Evolutionary conservation across 2,888 invertebrate species (phyloP).

Genomic region (Euproctis similis): DNA sequence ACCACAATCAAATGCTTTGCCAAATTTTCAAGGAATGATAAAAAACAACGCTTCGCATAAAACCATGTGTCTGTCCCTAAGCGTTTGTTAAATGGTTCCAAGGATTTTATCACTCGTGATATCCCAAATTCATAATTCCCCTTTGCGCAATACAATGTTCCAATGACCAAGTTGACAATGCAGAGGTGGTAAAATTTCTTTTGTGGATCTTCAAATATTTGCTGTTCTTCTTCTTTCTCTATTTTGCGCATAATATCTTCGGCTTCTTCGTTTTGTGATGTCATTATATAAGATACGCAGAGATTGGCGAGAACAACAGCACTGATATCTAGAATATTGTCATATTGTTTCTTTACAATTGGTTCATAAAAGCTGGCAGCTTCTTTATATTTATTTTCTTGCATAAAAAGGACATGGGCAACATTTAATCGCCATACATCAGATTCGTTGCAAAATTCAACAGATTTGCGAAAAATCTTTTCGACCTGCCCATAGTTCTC

Average conservation of each 20-base stretch:
- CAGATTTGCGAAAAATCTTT: constrained; percentile 96
- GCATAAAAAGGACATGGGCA: constrained; percentile 99
- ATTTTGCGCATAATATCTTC: constrained; percentile 99
- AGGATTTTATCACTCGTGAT: constrained; percentile 95
- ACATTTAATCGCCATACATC: constrained; percentile 98
- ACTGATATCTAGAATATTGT: constrained; percentile 94
- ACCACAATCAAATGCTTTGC: constrained; percentile 93
- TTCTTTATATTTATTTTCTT: constrained; percentile 98
- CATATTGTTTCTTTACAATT: constrained; percentile 95
- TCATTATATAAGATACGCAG: constrained; percentile 99
- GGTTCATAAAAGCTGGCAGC: constrained; percentile 98
- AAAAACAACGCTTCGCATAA: constrained; percentile 96
- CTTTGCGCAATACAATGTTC: constrained; percentile 98
- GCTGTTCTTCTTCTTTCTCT: constrained; percentile 96
- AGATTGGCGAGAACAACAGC: constrained; percentile 99
- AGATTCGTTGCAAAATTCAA: constrained; percentile 98
- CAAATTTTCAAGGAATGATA: constrained; percentile 93
- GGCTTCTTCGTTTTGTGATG: constrained; percentile 98
- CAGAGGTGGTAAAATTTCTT: constrained; percentile 96
- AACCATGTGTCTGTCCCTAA: constrained; percentile 99
- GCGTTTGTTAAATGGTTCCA: constrained; percentile 95
- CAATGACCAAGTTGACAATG: constrained; percentile 98
- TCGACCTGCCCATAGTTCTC: constrained; percentile 97
- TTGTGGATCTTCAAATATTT: constrained; percentile 93
- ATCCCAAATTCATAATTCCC: constrained; percentile 99